Evolutionary conservation across 1,140 invertebrate genomes (phyloP), one percentile per base, ranked within the genome.

Genomic region (Lordiphosa collinella): DNA sequence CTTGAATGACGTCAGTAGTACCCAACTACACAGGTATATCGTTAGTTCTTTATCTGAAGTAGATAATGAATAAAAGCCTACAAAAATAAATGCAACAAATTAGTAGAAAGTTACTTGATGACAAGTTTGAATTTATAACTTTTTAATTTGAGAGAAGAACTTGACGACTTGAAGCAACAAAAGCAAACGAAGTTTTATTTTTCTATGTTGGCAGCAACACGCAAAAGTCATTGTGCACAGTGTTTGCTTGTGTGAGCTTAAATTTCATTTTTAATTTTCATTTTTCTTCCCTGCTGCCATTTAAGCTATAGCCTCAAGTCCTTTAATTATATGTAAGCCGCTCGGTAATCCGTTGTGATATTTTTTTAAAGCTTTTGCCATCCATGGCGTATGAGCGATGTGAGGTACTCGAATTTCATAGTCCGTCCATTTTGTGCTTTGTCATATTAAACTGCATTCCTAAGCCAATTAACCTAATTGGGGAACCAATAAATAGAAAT

Each of bases 111-210:
- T 66, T 66, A 52, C 36, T 62, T 25, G 22, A 22, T 44, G 60
- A 5, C 32, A 44, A 57, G 56, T 66, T 57, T 50, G 53, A 66
- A 57, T 66, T 57, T 66, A 57, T 38, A 57, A 57, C 44, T 66
- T 66, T 25, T 43, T 66, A 57, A 51, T 66, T 25, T 66, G 48
- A 31, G 41, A 44, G 11, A 8, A 25, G 18, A 44, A 43, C 31
- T 43, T 18, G 34, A 44, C 36, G 43, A n/a, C 37, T 12, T 13
- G 18, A 14, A 8, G n/a, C 16, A 25, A n/a, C 4, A 35, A 22
- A 2, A 8, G 52, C 36, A 11, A 22, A 7, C 2, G 6, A 11
- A 11, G 22, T 41, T 40, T 4, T 16, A 9, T 14, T 14, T 41
- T 14, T 41, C 16, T 9, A 5, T 37, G 5, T 11, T 22, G 1